Conservation (phyloP, 1,140 invertebrate genomes). For the Eumaeus atala region DNA sequence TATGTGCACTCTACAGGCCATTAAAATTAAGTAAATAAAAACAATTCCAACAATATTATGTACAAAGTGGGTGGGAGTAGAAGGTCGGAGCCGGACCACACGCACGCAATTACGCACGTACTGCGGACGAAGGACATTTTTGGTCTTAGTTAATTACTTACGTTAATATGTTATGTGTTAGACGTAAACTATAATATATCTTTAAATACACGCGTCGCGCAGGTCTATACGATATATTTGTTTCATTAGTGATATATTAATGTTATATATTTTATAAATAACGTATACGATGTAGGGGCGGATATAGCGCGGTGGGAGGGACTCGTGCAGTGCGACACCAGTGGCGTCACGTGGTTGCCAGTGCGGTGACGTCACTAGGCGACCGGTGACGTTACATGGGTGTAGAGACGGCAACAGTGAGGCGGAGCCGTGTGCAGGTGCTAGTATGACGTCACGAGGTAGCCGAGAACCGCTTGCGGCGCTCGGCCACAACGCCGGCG, state of each 20-base stretch:
- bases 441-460: slow-evolving; percentile 39
- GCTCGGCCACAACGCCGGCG: slow-evolving; percentile 80
- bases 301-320: slow-evolving; percentile 56
- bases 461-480: slow-evolving; percentile 81
- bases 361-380: too few species aligned
- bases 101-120: slow-evolving; percentile 29
- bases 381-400: too few species aligned
- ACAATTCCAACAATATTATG: slow-evolving; percentile 65
- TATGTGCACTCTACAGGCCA: slow-evolving; percentile 42
- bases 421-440: not conserved
- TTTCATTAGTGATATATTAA: slow-evolving; percentile 2
- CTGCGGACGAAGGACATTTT: slow-evolving; percentile 45
- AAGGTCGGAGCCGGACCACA: slow-evolving; percentile 45
- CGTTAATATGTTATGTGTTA: slow-evolving; percentile 24
- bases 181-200: slow-evolving; percentile 5
- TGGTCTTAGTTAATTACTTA: slow-evolving; percentile 51
- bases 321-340: slow-evolving; percentile 2
- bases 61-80: slow-evolving; percentile 69
- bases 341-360: not conserved
- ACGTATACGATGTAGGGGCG: slow-evolving; percentile 42
- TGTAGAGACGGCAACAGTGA: too few species aligned
- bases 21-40: slow-evolving; percentile 52
- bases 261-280: slow-evolving; percentile 14
- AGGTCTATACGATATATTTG: slow-evolving; percentile 5
- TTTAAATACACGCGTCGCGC: slow-evolving; percentile 7